phyloP scores from a whole-genome alignment of 2,888 invertebrate genomes.

The Hydropsyche betteni region DNA sequence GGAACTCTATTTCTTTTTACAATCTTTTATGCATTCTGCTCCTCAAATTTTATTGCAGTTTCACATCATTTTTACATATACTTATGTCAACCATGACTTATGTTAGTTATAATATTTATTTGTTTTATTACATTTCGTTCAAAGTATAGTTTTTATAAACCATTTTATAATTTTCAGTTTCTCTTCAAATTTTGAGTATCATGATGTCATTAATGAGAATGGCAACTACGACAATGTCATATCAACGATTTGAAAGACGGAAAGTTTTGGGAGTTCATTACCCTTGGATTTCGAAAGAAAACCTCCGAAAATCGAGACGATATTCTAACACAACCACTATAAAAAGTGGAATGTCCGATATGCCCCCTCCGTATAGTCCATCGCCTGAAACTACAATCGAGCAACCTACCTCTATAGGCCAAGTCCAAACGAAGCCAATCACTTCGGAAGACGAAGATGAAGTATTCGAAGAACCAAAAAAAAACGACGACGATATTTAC shows the following conservation, averaged over 20 bases:
- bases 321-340: slow-evolving; percentile 48
- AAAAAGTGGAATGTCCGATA: slow-evolving; percentile 17
- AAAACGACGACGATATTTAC: neutral
- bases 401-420: slow-evolving; percentile 29
- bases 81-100: slow-evolving; percentile 69
- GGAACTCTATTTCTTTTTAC: slow-evolving; percentile 80
- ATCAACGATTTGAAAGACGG: slow-evolving; percentile 82
- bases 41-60: slow-evolving; percentile 75
- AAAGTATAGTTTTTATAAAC: slow-evolving; percentile 7
- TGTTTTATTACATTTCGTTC: neutral
- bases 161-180: slow-evolving; percentile 64
- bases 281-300: slow-evolving; percentile 70
- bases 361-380: slow-evolving; percentile 15
- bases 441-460: slow-evolving; percentile 20
- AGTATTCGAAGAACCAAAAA: slow-evolving; percentile 39
- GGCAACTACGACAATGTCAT: slow-evolving; percentile 75
- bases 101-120: slow-evolving; percentile 60
- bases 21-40: slow-evolving; percentile 80
- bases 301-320: slow-evolving; percentile 53
- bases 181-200: slow-evolving; percentile 73
- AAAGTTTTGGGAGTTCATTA: slow-evolving; percentile 75
- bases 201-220: slow-evolving; percentile 73
- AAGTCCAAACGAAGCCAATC: neutral
- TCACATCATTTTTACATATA: slow-evolving; percentile 71
- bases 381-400: slow-evolving; percentile 52